Evolutionary conservation across 1,140 invertebrate species (phyloP).

Genomic region (Apis mellifera): DNA sequence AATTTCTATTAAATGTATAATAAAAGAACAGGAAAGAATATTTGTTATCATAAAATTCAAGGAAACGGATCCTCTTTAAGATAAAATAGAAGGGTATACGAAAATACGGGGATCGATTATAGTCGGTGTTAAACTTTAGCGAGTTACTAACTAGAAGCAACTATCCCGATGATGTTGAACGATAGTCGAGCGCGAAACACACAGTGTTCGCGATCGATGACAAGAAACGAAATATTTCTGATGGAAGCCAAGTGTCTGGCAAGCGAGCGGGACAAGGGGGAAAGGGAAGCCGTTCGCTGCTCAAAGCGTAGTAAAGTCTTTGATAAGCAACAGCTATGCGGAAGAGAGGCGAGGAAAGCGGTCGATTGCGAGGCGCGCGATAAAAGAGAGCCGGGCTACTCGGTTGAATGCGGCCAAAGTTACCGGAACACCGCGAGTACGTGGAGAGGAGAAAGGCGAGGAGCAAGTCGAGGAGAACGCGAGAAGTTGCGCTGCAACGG

Average conservation of each 20-base stretch:
- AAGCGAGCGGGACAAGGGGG: too few relatives aligned
- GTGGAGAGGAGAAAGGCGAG: not conserved
- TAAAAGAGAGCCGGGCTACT: conserved; percentile 5
- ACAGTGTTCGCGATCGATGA: not conserved
- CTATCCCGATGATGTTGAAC: too few relatives aligned
- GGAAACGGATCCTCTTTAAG: too few relatives aligned
- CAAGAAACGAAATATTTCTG: conserved; percentile 14
- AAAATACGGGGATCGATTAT: too few relatives aligned
- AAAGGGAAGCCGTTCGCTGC: not conserved
- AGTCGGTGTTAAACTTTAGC: too few relatives aligned
- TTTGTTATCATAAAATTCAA: too few relatives aligned
- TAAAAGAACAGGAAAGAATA: too few relatives aligned
- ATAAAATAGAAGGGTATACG: too few relatives aligned
- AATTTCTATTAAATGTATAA: too few relatives aligned
- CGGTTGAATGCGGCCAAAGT: conserved; percentile 25
- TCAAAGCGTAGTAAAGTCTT: conserved; percentile 39
- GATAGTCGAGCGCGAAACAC: not conserved
- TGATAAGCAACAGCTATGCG: conserved; percentile 30
- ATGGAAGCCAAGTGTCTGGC: not conserved
- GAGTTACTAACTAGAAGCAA: too few relatives aligned
- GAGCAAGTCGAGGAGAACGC: conserved; percentile 15
- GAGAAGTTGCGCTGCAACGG: conserved; percentile 40
- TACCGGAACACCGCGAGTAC: not conserved
- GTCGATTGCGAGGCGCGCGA: conserved; percentile 17
- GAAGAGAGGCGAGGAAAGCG: conserved; percentile 11